These are phyloP conservation scores for Lycaon pictus DNA, from an alignment of 2,113 vertebrate species.

Conservation along the genomic window DNA sequence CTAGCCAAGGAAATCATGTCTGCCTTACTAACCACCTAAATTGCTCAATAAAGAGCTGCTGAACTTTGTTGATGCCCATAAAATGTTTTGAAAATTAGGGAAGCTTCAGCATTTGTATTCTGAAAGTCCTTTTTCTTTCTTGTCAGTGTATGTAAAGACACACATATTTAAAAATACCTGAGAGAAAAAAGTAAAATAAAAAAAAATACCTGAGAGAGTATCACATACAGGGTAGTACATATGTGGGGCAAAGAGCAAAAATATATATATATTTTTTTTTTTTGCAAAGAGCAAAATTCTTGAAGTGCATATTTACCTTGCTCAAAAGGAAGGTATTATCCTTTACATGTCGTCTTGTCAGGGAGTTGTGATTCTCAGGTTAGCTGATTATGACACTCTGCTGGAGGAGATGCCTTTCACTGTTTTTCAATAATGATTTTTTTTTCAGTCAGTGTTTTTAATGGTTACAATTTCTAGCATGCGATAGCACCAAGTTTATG, in stretches of 20 bases:
- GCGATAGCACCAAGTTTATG: slow-evolving; percentile 61
- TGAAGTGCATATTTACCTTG: not conserved
- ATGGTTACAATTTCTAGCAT: slow-evolving; percentile 64
- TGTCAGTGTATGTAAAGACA: not conserved
- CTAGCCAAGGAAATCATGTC: not conserved
- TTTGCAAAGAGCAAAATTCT: not conserved
- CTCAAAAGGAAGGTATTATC: not conserved
- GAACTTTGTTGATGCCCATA: not conserved
- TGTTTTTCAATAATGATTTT: not conserved
- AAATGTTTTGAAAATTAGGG: not conserved
- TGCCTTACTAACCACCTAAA: not conserved
- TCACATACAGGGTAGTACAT: not conserved
- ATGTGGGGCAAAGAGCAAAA: not conserved
- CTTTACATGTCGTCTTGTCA: not conserved
- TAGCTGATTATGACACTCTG: not conserved
- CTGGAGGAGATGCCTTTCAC: not conserved
- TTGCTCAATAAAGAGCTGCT: not conserved
- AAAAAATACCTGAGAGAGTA: not conserved
- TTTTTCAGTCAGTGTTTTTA: slow-evolving; percentile 63
- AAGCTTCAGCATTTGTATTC: not conserved
- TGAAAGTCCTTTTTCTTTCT: not conserved
- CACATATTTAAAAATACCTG: not conserved
- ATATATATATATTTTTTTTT: too few relatives aligned
- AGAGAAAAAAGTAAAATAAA: not conserved
- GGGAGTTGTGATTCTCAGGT: not conserved